Evolutionary conservation across 1,140 invertebrate species (phyloP), one percentile per base, ranked within the genome.

Genomic region (Eurosta solidaginis): DNA sequence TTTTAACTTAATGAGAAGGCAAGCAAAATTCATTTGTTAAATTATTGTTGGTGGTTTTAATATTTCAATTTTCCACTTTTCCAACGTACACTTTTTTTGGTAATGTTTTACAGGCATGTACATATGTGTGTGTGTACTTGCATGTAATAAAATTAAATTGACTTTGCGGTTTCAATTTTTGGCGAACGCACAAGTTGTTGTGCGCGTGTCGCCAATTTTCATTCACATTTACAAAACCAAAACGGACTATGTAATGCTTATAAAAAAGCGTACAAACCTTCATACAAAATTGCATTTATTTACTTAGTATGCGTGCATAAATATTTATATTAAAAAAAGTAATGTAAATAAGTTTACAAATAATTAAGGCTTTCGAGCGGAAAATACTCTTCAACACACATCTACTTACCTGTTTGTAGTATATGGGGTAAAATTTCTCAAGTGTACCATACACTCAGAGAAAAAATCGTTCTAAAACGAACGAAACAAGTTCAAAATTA

Each of bases 101-200:
- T n/a, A 3, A 12, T 59, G 27, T 9, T 17, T 5, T 50, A 50
- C 20, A 2, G 1, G 3, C 14, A 27, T 6, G 9, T 3, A 12
- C 22, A 29, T 54, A 54, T 5, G 3, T 54, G 29, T 27, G 1
- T 36, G 36, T 29, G 7, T 36, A n/a, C 20, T n/a, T 68, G n/a
- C 12, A 12, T 27, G 22, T 80, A 83, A 29, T 73, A 50, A 73
- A 78, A 82, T 81, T 74, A 82, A 81, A 84, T 84, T 83, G 81
- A 82, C 83, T 75, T 84, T 84, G 83, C 79, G 83, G 83, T 83
- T 84, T 84, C 80, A 36, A 83, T 79, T 42, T 42, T 68, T 33
- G n/a, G 5, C 20, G 33, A 54, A 9, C 17, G 42, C 7, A 47
- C 73, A 45, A 47, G 40, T 40, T 17, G 14, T 40, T 17, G 42